Evolutionary conservation across 2,888 invertebrate genomes (phyloP), one percentile per base, ranked within the genome.

Genomic region (Lagria hirta): DNA sequence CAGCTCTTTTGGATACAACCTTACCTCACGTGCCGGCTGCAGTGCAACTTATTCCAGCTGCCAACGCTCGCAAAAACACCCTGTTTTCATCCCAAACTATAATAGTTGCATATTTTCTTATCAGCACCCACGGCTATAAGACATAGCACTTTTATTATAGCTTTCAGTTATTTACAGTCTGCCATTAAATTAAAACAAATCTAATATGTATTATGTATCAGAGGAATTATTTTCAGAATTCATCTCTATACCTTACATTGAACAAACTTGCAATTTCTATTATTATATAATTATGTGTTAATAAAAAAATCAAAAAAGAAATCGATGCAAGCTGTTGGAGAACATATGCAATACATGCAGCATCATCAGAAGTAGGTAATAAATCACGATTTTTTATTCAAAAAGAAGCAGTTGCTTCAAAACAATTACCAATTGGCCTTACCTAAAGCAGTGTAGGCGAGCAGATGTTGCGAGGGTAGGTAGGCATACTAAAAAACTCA

Each of bases 371-470:
- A 34, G 45, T 24, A 44, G 48, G 56, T 60, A 55, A 60, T 58
- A 61, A 60, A 60, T 60, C 58, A 58, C 54, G 51, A 49, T 56
- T 60, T 59, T 59, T 56, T 54, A 50, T 54, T 57, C 42, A 46
- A 54, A 55, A 57, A 53, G 48, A 49, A 55, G 46, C 55, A 58
- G 56, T 58, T 58, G 60, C 54, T 49, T 51, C 53, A 51, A 60
- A 63, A 61, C 62, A 61, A 61, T 61, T 55, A 58, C 52, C 55
- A 53, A 52, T 55, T 60, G 54, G 57, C 51, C 52, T 45, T 50
- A 51, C 43, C 47, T 48, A 42, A 42, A 38, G 41, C 37, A 44
- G 51, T 52, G 55, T 58, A 54, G 60, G 60, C 47, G 55, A 54
- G 60, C 60, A 60, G 60, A 60, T 60, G 60, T 57, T 57, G 45